phyloP scores from a whole-genome alignment of 1,140 invertebrate species.

The Eupristina koningsbergeri region DNA sequence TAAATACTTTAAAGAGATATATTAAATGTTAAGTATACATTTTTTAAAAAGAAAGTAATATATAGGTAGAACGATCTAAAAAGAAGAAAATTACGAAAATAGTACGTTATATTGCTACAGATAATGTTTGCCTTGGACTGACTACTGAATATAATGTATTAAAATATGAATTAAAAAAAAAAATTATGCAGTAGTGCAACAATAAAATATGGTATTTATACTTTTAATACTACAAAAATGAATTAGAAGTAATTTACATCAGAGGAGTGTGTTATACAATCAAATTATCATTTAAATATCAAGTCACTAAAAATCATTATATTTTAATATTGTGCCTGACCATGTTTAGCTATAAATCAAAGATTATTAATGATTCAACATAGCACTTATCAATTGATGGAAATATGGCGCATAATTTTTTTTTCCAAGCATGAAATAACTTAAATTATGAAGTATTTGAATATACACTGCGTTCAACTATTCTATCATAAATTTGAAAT shows the following conservation, averaged over 20 bases:
- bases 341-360: constrained; percentile 47
- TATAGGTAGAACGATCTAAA: constrained; percentile 70
- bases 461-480: constrained; percentile 14
- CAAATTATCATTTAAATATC: constrained; percentile 62
- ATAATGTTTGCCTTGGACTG: constrained; percentile 74
- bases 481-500: constrained; percentile 33
- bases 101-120: constrained; percentile 69
- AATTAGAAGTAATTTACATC: constrained; percentile 65
- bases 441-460: constrained; percentile 22
- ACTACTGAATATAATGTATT: constrained; percentile 69
- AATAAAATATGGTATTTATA: constrained; percentile 72
- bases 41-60: constrained; percentile 75
- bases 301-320: constrained; percentile 51
- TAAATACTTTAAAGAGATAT: constrained; percentile 72
- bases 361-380: constrained; percentile 33
- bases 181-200: constrained; percentile 62
- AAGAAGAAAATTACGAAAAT: constrained; percentile 65
- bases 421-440: constrained; percentile 29
- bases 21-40: constrained; percentile 73
- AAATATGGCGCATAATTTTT: constrained; percentile 16
- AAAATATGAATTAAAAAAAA: constrained; percentile 57
- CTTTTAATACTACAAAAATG: constrained; percentile 70
- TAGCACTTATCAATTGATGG: constrained; percentile 35
- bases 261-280: constrained; percentile 67
- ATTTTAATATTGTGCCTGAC: constrained; percentile 62